Conservation (phyloP, 2,113 vertebrate genomes). For the Tretioscincus oriximinensis region DNA sequence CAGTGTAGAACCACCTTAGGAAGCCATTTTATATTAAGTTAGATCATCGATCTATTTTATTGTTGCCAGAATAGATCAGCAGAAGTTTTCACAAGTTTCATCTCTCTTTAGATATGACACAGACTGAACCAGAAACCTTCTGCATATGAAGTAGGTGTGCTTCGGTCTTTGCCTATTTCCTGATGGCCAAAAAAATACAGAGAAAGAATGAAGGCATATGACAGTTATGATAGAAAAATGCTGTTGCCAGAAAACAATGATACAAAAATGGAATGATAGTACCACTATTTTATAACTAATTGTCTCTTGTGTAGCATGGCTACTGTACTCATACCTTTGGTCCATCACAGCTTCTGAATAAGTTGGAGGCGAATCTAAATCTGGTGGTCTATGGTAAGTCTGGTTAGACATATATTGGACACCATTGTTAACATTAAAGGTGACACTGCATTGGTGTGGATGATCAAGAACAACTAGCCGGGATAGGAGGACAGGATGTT, state of each 20-base stretch:
- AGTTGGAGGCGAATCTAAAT: constrained; percentile 88
- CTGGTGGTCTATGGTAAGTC: constrained; percentile 73
- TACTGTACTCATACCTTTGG: constrained; percentile 76
- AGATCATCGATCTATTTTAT: no score
- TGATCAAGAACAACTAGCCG: constrained; percentile 92
- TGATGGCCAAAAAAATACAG: neutral
- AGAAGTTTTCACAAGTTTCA: no score
- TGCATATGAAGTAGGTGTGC: no score
- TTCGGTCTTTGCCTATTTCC: no score
- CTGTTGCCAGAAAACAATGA: neutral
- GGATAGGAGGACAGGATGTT: constrained; percentile 91
- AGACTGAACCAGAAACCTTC: no score
- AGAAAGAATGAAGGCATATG: neutral
- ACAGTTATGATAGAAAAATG: neutral
- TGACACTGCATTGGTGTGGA: constrained; percentile 79
- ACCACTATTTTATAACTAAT: accelerated
- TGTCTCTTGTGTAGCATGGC: neutral
- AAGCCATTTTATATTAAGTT: no score
- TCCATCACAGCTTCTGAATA: constrained; percentile 93
- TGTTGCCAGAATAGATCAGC: no score
- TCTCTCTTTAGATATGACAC: no score
- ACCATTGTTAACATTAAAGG: constrained; percentile 84
- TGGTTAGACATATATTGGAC: constrained; percentile 87
- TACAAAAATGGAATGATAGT: neutral
- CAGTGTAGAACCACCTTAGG: no score